Evolutionary conservation across 35 echinoderm and acorn worm genomes (phyloP), one percentile per base, ranked within the genome.

Genomic region (Anneissia japonica): DNA sequence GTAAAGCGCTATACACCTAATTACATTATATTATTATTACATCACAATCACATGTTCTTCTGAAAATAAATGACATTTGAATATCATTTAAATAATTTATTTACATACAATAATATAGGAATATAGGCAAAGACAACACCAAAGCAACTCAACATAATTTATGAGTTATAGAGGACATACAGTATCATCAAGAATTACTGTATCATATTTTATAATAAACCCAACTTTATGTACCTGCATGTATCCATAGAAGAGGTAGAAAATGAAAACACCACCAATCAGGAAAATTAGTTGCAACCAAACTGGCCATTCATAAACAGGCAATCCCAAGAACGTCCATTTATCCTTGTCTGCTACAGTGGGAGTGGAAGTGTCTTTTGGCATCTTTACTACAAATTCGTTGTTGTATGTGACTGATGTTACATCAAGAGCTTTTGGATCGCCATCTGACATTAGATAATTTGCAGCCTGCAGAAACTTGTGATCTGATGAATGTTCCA

Each of bases 221-320:
- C 30, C n/a, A 9, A 23, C 11, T 83, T 17, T 83, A 21, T 11
- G 28, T 90, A 97, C 94, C 91, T 97, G 94, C 55, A 92, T 80
- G 43, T 97, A 97, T 19, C 94, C 94, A 82, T 97, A 97, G 72
- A 97, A 85, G 21, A 97, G 39, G 56, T 93, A 97, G 77, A 97
- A 97, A 80, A 97, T 85, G 73, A 97, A 97, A 30, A 97, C 84
- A 0, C 91, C 91, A 19, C 40, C 75, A 32, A 97, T 73, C 41
- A 88, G 86, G 23, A 93, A 84, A 32, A 90, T 51, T 35, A 97
- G 88, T 76, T 93, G 91, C 14, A 45, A 19, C 12, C 75, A 33
- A 37, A 46, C 36, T 12, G 82, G 39, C 93, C 93, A 96, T 37
- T 51, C 81, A 19, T 86, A 77, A 14, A 91, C 28, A 23, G 84